Conservation (phyloP, 1,140 invertebrate genomes). For the Philotrypesis tridentata region DNA sequence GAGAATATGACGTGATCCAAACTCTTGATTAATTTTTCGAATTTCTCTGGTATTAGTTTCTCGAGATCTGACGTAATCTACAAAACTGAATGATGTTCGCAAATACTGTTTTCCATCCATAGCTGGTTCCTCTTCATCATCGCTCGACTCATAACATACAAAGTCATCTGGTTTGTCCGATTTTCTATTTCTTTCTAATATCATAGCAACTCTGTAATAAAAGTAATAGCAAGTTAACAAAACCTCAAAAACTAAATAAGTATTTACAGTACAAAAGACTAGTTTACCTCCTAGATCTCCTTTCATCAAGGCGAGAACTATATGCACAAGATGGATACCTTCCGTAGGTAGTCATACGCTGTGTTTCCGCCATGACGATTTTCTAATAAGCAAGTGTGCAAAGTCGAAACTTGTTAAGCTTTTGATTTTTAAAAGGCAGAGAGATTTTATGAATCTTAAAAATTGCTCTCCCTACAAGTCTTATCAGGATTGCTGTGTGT, state of each 20-base stretch:
- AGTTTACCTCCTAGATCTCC: slow-evolving; percentile 77
- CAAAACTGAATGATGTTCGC: slow-evolving; percentile 88
- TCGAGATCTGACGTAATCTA: slow-evolving; percentile 86
- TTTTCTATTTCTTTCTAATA: slow-evolving; percentile 81
- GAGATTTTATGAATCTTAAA: neutral
- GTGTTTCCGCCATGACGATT: slow-evolving; percentile 72
- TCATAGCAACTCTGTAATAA: slow-evolving; percentile 61
- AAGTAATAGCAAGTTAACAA: neutral
- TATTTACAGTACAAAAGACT: neutral
- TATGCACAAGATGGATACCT: slow-evolving; percentile 83
- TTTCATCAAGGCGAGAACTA: slow-evolving; percentile 81
- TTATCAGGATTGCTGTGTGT: slow-evolving; percentile 8
- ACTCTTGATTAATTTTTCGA: slow-evolving; percentile 83
- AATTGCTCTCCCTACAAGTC: neutral
- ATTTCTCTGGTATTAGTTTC: slow-evolving; percentile 83
- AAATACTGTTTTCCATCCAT: slow-evolving; percentile 82
- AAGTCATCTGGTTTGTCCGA: slow-evolving; percentile 92
- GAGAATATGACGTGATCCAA: slow-evolving; percentile 88
- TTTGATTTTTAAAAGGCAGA: slow-evolving; percentile 14
- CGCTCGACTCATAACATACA: slow-evolving; percentile 89
- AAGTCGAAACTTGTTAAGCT: neutral
- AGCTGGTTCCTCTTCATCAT: slow-evolving; percentile 86
- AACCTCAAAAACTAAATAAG: neutral
- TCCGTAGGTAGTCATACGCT: slow-evolving; percentile 77
- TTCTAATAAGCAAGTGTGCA: neutral